Base-by-base conservation (phyloP, 1,140 invertebrate genomes). In the Trachelipus rathkii region DNA sequence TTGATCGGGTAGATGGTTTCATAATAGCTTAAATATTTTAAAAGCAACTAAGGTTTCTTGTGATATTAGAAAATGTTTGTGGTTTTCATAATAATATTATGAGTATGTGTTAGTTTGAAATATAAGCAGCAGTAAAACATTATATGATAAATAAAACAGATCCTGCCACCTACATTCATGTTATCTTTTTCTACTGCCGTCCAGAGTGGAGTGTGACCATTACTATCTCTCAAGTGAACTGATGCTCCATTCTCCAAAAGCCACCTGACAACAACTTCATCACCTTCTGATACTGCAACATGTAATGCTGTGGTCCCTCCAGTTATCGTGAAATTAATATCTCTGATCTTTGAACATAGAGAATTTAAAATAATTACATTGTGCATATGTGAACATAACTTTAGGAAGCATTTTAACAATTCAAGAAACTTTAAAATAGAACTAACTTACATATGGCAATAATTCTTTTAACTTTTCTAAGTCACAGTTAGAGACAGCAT, bases 201-300 rank as follows among this genome's bases (percentile, higher is more conserved):
- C 21, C 87, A 85, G 5, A 92, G 82, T 0, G 91, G 87, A 0
- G 90, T 89, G 67, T 88, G 86, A 76, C 89, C 87, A 82, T 84
- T 87, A 84, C 86, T 87, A 82, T 93, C 92, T 82, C 89, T 90
- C 46, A 89, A 85, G 81, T 96, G 94, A n/a, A 96, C 92, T 72
- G 90, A 92, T 0, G 92, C 93, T 0, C 95, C 95, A 81, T 93
- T 89, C 66, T 89, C 87, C 21, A 97, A 84, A 10, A 97, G 85
- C 85, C 90, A 91, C 77, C 90, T 88, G 0, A 95, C 91, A 0
- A 93, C 86, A 0, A 87, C 81, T 0, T 89, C 69, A 78, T 92
- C 89, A 0, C 93, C 93, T 80, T 91, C 87, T 60, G 89, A 86
- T 50, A 91, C 90, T 10, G 94, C 93, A 60, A 95, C 87, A 81